Evolutionary conservation across 2,113 vertebrate species (phyloP).

Genomic region (Zapornia atra): DNA sequence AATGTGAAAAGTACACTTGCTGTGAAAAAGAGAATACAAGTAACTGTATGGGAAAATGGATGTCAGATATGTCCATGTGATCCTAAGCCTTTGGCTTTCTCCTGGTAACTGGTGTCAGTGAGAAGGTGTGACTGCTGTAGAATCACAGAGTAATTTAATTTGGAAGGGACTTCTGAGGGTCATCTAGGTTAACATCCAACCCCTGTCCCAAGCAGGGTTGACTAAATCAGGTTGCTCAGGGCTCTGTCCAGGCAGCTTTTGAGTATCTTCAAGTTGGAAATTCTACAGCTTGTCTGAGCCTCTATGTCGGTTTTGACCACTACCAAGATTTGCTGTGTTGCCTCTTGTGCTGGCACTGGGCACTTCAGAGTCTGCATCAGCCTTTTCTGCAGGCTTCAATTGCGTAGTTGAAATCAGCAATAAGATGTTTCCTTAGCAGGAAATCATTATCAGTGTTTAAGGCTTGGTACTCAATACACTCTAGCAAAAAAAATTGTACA

Average conservation of each 20-base stretch:
- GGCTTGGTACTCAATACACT: not conserved
- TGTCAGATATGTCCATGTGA: not conserved
- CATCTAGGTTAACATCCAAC: not conserved
- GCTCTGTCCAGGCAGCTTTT: not conserved
- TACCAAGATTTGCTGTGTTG: not conserved
- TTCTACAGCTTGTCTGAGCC: not conserved
- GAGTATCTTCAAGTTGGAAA: not conserved
- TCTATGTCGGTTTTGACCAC: not conserved
- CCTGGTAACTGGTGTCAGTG: not conserved
- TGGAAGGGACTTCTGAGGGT: not conserved
- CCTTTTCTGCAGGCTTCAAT: not conserved
- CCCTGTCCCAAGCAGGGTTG: not conserved
- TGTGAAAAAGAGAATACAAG: not conserved
- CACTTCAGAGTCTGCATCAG: not conserved
- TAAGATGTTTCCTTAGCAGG: not conserved
- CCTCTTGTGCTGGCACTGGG: not conserved
- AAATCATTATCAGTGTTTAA: not conserved
- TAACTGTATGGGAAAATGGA: not conserved
- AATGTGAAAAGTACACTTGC: not conserved
- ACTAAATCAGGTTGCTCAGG: not conserved
- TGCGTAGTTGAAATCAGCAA: not conserved
- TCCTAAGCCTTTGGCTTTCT: not conserved
- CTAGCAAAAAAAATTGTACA: not conserved
- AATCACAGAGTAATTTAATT: not conserved
- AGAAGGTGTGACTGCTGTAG: not conserved